Evolutionary conservation across 2,113 vertebrate genomes (phyloP), one percentile per base, ranked within the genome.

Genomic region (Oryzias woworae): DNA sequence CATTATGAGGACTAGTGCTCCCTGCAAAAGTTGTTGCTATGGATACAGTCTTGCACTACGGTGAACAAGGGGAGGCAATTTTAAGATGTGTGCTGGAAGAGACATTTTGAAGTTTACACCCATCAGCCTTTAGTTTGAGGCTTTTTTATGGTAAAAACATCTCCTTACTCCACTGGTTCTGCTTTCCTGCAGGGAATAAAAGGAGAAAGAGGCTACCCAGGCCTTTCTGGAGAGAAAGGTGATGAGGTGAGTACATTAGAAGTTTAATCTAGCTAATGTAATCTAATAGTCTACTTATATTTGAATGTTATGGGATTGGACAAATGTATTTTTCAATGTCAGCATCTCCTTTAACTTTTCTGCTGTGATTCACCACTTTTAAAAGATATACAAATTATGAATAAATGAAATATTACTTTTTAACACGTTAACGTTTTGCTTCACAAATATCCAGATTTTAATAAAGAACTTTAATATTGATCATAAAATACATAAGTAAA

Each of bases 171-270:
- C 46, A 50, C 16, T 14, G 53, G 0, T 65, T 80, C 52, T 77
- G 47, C 50, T 2, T 86, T 72, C 84, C 89, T 85, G 45, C 62
- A 99, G 97, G 97, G 97, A 80, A 93, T 81, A 77, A 99, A 99
- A 92, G 97, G 97, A 79, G 97, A 99, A 83, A 90, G 96, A 76
- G 97, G 97, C 46, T 97, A 96, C 87, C 89, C 95, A 71, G 97
- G 97, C 4, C 91, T 95, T 49, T 58, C 55, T 1, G 97, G 96
- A 73, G 95, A 96, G 65, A 98, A 97, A 87, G 97, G 97, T 0
- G 94, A 98, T 53, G 95, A 98, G 95, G 97, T 99, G 91, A 75
- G 89, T 81, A 44, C 49, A 44, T 18, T 44, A 49, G 47, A 74
- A 52, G 18, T 69, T 71, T 8, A 44, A 52, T 51, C 59, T 42